Conservation (phyloP, 2,797 vertebrate genomes). For the Chiloscyllium punctatum region DNA sequence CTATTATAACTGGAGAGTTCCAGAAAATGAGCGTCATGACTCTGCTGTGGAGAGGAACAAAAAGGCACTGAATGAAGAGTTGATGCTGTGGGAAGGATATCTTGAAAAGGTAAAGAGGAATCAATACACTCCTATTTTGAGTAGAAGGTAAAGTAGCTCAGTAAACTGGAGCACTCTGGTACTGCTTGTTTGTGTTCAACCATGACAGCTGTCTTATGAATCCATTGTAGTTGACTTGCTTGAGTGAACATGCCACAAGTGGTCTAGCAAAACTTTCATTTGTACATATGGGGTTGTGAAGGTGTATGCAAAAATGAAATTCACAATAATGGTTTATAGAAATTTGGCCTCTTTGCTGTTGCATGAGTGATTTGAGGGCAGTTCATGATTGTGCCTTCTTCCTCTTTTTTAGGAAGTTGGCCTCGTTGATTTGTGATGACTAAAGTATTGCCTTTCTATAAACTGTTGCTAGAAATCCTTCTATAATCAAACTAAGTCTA, state of each 20-base stretch:
- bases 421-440: no score
- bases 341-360: no score
- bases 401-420: no score
- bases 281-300: not conserved
- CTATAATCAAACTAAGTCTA: no score
- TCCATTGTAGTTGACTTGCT: not conserved
- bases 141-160: not conserved
- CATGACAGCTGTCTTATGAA: not conserved
- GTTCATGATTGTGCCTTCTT: no score
- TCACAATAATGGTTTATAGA: no score
- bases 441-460: no score
- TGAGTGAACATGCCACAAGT: not conserved
- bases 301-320: no score
- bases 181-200: not conserved
- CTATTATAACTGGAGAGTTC: slow-evolving; percentile 52
- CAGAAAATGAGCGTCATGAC: slow-evolving; percentile 56
- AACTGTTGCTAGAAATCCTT: no score
- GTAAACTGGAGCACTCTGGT: not conserved
- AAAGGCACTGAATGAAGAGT: slow-evolving; percentile 49
- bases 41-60: slow-evolving; percentile 53
- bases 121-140: not conserved
- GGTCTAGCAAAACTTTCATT: not conserved
- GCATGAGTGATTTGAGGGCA: no score
- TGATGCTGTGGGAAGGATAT: slow-evolving; percentile 61
- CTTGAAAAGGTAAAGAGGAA: slow-evolving; percentile 51